phyloP scores from a whole-genome alignment of 2,888 invertebrate species.

The Onthophagus sagittarius region DNA sequence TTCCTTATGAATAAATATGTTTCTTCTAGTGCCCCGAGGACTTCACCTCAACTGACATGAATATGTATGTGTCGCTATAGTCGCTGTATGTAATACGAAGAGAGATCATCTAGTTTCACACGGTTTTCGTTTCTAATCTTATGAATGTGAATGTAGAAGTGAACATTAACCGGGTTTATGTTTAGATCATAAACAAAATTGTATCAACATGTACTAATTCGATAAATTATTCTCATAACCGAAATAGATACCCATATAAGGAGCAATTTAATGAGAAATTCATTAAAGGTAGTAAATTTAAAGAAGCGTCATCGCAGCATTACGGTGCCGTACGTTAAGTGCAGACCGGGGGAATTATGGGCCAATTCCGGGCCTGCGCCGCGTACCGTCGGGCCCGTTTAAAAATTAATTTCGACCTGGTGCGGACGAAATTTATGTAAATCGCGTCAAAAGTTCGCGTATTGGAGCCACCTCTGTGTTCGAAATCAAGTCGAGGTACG shows the following conservation, averaged over 20 bases:
- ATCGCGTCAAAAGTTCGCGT: slow-evolving; percentile 10
- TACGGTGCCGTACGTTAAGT: not conserved
- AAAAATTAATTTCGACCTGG: not conserved
- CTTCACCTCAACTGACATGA: not conserved
- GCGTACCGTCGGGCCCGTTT: not conserved
- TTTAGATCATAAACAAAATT: too few relatives aligned
- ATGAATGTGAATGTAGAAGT: too few relatives aligned
- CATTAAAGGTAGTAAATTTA: not conserved
- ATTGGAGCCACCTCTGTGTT: not conserved
- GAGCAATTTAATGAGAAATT: not conserved
- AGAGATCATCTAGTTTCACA: not conserved
- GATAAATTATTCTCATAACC: too few relatives aligned
- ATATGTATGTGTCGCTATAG: not conserved
- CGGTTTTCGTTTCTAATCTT: not conserved
- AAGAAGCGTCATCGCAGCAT: not conserved
- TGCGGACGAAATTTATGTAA: slow-evolving; percentile 9
- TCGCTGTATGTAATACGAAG: not conserved
- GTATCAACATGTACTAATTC: too few relatives aligned
- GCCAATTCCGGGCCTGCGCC: not conserved
- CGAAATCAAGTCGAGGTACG: not conserved
- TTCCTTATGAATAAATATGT: slow-evolving; percentile 12
- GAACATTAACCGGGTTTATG: too few relatives aligned
- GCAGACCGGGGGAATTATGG: not conserved
- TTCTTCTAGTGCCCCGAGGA: not conserved
- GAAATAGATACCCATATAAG: not conserved